Base-by-base conservation (phyloP, 2,797 vertebrate species). In the Limosa lapponica region DNA sequence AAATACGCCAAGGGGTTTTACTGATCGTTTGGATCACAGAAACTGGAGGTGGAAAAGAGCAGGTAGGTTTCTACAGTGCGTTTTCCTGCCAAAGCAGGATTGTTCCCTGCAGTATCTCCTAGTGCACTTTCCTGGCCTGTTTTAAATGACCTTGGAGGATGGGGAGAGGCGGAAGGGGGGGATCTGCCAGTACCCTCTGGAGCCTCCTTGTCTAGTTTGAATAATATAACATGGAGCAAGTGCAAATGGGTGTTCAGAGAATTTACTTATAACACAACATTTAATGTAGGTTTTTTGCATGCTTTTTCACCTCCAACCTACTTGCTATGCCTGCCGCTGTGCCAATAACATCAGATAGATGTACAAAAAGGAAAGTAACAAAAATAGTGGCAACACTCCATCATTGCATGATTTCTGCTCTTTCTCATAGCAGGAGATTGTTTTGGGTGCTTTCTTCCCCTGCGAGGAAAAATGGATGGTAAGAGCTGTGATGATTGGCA, bases 401-500 rank as follows among this genome's bases (percentile, higher is more conserved):
- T 54, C 77, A 85, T 81, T 57, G 43, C 25, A 10, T 62, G 59
- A 84, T 65, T 91, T 75, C 32, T 73, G 46, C 67, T 82, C 58
- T 82, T 85, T 78, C 67, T 90, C 24, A 64, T 92, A 83, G 75
- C 41, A 66, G 65, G 59, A 30, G 74, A 78, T 84, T 83, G 61
- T 84, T 74, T 80, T 77, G 44, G 66, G 54, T 88, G 54, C 32
- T 83, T 90, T 93, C 72, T 87, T 86, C 23, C 59, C 54, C 27
- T 85, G 30, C 0, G 1, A 93, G 70, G 30, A 77, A 84, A 91
- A 95, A 89, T 46, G 64, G 90, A 71, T 78, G 44, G 39, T 30
- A 59, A 90, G 84, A 90, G 39, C 87, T 69, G 62, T 43, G 55
- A 25, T 69, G 91, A 93, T 83, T 96, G 72, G 46, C 88, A 93